These are phyloP conservation scores for Seriola aureovittata DNA, from an alignment of 2,113 vertebrate genomes.

Conservation along the genomic window DNA sequence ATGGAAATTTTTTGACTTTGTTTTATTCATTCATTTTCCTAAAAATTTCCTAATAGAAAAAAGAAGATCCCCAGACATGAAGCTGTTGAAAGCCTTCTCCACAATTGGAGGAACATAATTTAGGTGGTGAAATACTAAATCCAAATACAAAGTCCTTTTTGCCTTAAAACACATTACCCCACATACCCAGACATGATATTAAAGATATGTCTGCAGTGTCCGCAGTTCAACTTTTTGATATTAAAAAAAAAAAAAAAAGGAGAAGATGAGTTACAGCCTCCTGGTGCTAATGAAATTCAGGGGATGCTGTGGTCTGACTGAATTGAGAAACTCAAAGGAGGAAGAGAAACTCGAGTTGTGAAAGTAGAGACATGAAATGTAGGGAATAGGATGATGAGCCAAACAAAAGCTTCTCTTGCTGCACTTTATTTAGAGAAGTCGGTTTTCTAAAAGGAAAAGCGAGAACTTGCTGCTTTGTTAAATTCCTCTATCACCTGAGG, in stretches of 20 bases:
- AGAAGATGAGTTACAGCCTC: background rate
- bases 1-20: background rate
- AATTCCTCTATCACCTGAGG: background rate
- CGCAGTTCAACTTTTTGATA: background rate
- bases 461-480: background rate
- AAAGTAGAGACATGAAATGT: background rate
- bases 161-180: background rate
- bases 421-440: background rate
- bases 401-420: background rate
- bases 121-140: background rate
- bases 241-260: background rate
- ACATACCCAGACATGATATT: too few species aligned
- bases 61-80: background rate
- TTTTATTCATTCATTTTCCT: background rate
- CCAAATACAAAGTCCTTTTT: background rate
- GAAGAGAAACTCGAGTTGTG: constrained; percentile 47
- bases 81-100: background rate
- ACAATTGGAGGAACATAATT: background rate
- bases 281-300: background rate
- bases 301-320: background rate
- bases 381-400: background rate
- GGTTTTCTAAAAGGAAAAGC: background rate
- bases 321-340: constrained; percentile 29
- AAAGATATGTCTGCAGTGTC: too few species aligned
- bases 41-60: background rate